phyloP scores from a whole-genome alignment of 2,113 vertebrate species.

The Mastomys natalensis region DNA sequence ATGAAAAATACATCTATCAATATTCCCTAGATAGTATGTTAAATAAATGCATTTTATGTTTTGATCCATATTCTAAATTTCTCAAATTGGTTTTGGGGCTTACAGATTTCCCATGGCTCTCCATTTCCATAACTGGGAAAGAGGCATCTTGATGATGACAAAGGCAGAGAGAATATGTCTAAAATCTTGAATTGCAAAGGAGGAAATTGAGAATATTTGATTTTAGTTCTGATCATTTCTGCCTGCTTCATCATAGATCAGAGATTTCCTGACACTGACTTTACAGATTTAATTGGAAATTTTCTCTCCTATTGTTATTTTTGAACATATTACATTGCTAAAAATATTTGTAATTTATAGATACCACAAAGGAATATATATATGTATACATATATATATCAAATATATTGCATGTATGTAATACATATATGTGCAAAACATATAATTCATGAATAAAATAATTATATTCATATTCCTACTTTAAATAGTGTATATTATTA shows the following conservation, averaged over 20 bases:
- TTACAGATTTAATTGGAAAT: background rate
- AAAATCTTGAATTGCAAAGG: conserved; percentile 51
- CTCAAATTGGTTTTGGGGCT: background rate
- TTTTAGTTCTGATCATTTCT: conserved; percentile 25
- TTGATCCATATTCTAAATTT: conserved; percentile 45
- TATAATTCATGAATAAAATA: conserved; percentile 13
- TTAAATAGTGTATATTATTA: no score
- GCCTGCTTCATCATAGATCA: background rate
- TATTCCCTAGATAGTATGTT: background rate
- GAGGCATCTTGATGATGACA: background rate
- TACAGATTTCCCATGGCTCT: background rate
- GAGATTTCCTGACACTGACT: background rate
- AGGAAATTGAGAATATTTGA: background rate
- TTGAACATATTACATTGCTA: conserved; percentile 3
- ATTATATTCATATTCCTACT: background rate
- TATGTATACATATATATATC: background rate
- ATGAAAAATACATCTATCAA: background rate
- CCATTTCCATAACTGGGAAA: background rate
- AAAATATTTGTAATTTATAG: background rate
- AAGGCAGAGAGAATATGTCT: background rate
- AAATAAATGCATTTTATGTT: conserved; percentile 23
- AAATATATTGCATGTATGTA: background rate
- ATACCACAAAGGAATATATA: background rate
- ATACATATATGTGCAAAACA: background rate
- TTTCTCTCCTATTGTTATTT: conserved; percentile 5